These are phyloP conservation scores for Malurus alboscapulatus DNA, from an alignment of 2,113 vertebrate species.

Conservation along the genomic window DNA sequence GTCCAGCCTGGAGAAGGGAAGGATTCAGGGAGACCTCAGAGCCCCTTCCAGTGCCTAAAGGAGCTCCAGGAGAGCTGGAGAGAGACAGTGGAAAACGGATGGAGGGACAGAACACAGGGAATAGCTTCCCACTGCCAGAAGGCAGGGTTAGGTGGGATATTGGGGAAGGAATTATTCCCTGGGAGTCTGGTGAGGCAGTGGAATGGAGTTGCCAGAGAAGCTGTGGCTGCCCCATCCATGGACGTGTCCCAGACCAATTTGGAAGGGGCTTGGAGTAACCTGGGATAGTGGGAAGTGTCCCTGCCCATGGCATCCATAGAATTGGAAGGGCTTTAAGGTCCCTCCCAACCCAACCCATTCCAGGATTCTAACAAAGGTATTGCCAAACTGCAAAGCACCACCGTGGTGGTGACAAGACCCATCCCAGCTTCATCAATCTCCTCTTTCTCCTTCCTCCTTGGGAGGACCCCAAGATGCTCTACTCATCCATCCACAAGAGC, in stretches of 20 bases:
- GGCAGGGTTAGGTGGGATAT: not conserved
- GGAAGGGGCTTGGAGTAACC: accelerated
- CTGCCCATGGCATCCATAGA: not conserved
- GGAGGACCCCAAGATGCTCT: not conserved
- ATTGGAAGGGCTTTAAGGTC: not conserved
- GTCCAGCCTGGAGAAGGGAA: not conserved
- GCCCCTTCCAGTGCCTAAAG: too few species aligned
- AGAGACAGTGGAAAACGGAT: not conserved
- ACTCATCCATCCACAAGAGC: not conserved
- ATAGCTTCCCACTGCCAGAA: not conserved
- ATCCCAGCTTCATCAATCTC: not conserved
- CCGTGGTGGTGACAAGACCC: accelerated
- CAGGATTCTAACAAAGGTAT: not conserved
- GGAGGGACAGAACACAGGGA: not conserved
- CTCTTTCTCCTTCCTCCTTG: not conserved
- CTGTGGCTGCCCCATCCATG: not conserved
- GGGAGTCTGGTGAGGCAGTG: not conserved
- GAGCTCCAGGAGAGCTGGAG: not conserved
- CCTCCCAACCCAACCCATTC: not conserved
- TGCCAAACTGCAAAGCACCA: not conserved
- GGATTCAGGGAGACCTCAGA: not conserved
- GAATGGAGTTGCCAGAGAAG: not conserved
- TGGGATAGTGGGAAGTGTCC: not conserved
- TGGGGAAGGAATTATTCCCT: not conserved
- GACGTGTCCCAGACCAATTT: accelerated